Evolutionary conservation across 2,888 invertebrate genomes (phyloP), one percentile per base, ranked within the genome.

Genomic region (Phasia obesa): DNA sequence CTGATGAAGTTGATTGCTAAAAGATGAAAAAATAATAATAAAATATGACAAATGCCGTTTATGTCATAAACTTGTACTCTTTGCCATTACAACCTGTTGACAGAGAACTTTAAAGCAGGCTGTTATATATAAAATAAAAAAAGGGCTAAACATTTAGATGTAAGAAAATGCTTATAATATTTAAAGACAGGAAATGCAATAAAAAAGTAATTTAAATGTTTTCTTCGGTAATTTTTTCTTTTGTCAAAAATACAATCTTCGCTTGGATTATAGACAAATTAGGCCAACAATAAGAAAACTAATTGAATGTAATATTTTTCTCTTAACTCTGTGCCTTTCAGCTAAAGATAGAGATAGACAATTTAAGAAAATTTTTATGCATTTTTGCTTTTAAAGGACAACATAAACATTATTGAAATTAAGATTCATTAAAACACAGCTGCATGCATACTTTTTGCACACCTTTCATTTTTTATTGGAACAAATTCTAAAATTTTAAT

Each of bases 11-110:
- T 35, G 51, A 73, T n/a, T 42, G 59, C 25, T 25, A 9, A 27
- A 35, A 0, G 35, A 35, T 13, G 9, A 47, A 25, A 35, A 47
- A 35, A 57, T 49, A 35, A 57, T 17, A 67, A 67, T 59, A 57
- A 65, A 47, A 49, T 51, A 76, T 59, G 35, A 59, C 65, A 76
- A 65, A 57, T 38, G 19, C 53, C 53, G 1, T 55, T 35, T 62
- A 15, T 47, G 69, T 51, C 69, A 69, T 53, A 59, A 49, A 57
- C 35, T 69, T 25, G 5, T 47, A 60, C 57, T 71, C 57, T 55
- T 74, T 62, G 60, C 59, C 38, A 47, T 57, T 35, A 35, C 9
- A 35, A 35, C 35, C 35, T 35, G 35, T 35, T 35, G 35, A 35
- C 17, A 70, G n/a, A 47, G 51, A 21, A 27, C 25, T 53, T 23